Percentiles rank a stretch among this genome's conserved stretches.
Evolutionary conservation across 2,113 vertebrate genomes (phyloP).

Genomic region (Actinemys pallida): DNA sequence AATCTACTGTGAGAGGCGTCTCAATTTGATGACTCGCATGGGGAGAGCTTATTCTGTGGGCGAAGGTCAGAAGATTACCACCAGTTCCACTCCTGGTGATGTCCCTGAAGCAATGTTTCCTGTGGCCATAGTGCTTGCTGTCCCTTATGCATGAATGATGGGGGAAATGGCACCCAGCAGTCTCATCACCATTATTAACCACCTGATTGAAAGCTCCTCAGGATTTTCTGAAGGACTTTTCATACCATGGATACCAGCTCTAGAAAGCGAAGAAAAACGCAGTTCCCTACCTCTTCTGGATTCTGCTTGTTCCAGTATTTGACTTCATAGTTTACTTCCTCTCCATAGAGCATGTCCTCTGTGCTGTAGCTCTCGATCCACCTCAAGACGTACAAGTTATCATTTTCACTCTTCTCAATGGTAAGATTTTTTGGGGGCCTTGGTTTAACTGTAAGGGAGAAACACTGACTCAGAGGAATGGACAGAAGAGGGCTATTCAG

Average conservation of each 20-base stretch:
- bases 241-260: neutral
- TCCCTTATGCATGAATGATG: neutral
- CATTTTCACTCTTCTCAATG: neutral
- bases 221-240: conserved; percentile 4
- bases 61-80: neutral
- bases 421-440: conserved; percentile 69
- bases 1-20: neutral
- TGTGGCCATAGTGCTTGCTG: neutral
- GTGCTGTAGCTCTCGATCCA: conserved; percentile 67
- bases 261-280: neutral
- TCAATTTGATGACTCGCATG: neutral
- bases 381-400: conserved; percentile 59
- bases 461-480: neutral
- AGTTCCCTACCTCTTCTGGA: conserved; percentile 55
- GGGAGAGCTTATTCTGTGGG: neutral
- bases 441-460: conserved; percentile 75
- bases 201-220: neutral
- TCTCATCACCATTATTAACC: neutral
- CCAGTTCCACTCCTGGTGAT: neutral
- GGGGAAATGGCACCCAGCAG: neutral
- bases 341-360: neutral
- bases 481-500: neutral
- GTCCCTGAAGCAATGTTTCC: neutral
- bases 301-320: conserved; percentile 65
- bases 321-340: conserved; percentile 64